phyloP scores from a whole-genome alignment of 2,113 vertebrate species.

The Ochotona curzoniae region DNA sequence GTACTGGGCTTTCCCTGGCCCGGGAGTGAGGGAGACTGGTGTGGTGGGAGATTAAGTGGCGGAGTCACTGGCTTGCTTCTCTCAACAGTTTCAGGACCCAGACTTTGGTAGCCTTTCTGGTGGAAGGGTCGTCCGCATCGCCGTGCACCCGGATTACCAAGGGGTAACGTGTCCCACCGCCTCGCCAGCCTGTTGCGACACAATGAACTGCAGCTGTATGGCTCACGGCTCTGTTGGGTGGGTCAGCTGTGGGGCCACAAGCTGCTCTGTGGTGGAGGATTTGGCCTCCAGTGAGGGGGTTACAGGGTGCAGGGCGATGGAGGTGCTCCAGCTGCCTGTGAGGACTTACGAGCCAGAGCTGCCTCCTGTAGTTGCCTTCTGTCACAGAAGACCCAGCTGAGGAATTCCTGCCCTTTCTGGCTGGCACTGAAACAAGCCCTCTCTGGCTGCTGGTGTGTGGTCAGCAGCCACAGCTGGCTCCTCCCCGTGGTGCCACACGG shows the following conservation, averaged over 20 bases:
- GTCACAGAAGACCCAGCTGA: background rate
- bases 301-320: background rate
- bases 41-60: accelerated
- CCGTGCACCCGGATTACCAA: slow-evolving; percentile 98
- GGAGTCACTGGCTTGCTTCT: slow-evolving; percentile 47
- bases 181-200: accelerated
- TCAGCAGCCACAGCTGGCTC: background rate
- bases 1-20: slow-evolving; percentile 77
- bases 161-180: slow-evolving; percentile 87
- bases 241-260: background rate
- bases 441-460: background rate
- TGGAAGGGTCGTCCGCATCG: slow-evolving; percentile 95
- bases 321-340: background rate
- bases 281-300: background rate
- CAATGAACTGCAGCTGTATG: too few species aligned
- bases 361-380: background rate
- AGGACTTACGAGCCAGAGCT: background rate
- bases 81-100: slow-evolving; percentile 94
- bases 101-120: slow-evolving; percentile 96
- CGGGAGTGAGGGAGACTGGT: accelerated
- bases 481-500: background rate
- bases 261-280: background rate
- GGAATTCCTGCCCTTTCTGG: background rate
- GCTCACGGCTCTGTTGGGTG: background rate
- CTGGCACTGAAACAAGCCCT: background rate